Base-by-base conservation (phyloP, 2,888 invertebrate species). In the Galeopsomyia nigrocyanea region DNA sequence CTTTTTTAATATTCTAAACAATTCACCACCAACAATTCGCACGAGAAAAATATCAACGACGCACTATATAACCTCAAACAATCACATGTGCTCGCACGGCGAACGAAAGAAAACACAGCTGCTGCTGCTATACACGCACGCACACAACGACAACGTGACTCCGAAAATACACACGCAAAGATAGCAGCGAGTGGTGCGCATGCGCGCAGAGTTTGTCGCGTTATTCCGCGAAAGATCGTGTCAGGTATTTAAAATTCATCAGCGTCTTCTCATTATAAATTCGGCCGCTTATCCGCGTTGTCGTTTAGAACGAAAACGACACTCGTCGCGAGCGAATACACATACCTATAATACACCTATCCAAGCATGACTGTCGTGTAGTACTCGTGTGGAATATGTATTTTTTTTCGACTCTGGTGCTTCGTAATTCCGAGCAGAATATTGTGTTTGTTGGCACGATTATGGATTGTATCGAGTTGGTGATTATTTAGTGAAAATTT, bases 221-320 rank as follows among this genome's bases (percentile, higher is more conserved):
- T 39, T n/a, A 26, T 70, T 62, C 53, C 51, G 56, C 56, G 61
- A 62, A 19, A 39, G 10, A 57, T 60, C 61, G 39, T 51, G 7
- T 31, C 7, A 5, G n/a, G 21, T 58, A 50, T 67, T 72, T 72
- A 75, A 75, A 75, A 75, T 74, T 74, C 63, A 68, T 72, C 57
- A 64, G 57, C 63, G 50, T 61, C 68, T 57, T 22, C 55, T 71
- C 58, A 68, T 57, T 68, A 74, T 74, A 71, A 74, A 74, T 68
- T 68, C 49, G 61, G 51, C 26, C 6, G 51, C 64, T 61, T 65
- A 63, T 62, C 68, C 51, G 31, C 51, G 22, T 22, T 51, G 2
- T 55, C 61, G 51, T 68, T 74, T 74, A 68, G 58, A 74, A 50
- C 67, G 55, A 53, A 55, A 68, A 50, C 60, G 51, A 19, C 67